A percentile compares a stretch with the other conserved stretches of the same genome.
These are phyloP conservation scores for Hormiphora californensis DNA, from an alignment of 37 sponge, comb jelly and placozoan genomes.

Conservation along the genomic window DNA sequence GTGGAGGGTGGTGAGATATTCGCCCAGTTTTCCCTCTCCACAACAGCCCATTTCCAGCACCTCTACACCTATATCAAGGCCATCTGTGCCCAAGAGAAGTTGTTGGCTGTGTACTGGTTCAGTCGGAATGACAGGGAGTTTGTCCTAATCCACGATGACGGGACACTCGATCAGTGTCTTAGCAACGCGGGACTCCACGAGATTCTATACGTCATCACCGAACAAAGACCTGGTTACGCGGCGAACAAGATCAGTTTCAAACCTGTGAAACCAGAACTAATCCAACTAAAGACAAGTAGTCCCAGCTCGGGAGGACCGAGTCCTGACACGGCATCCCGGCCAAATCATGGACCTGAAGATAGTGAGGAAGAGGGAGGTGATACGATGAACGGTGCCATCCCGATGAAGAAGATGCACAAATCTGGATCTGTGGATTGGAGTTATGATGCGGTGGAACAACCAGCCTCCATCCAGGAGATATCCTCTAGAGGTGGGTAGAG, in stretches of 20 bases:
- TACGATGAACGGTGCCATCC: neutral
- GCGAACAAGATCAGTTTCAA: no score
- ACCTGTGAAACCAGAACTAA: neutral
- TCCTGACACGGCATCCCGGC: conserved; percentile 28
- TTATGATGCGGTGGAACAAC: conserved; percentile 24
- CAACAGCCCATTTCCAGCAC: conserved; percentile 44
- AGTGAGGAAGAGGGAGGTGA: conserved; percentile 18
- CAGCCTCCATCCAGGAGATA: conserved; percentile 21
- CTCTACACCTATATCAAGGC: conserved; percentile 42
- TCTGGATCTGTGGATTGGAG: conserved; percentile 30
- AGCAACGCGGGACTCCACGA: conserved; percentile 31
- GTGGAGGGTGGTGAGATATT: conserved; percentile 54
- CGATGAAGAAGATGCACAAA: neutral
- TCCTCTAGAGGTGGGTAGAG: neutral
- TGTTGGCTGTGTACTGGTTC: conserved; percentile 52
- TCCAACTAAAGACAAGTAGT: conserved; percentile 22
- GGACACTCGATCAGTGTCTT: conserved; percentile 12
- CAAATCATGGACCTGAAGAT: neutral
- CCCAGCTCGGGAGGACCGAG: conserved; percentile 51
- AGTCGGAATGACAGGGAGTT: conserved; percentile 40
- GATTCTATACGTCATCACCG: conserved; percentile 37
- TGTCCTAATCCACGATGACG: conserved; percentile 43
- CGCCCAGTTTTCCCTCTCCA: conserved; percentile 54
- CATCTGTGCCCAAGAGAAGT: conserved; percentile 31
- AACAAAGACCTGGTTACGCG: neutral